phyloP scores from a whole-genome alignment of 2,888 invertebrate species.

The Drosophila emarginata region DNA sequence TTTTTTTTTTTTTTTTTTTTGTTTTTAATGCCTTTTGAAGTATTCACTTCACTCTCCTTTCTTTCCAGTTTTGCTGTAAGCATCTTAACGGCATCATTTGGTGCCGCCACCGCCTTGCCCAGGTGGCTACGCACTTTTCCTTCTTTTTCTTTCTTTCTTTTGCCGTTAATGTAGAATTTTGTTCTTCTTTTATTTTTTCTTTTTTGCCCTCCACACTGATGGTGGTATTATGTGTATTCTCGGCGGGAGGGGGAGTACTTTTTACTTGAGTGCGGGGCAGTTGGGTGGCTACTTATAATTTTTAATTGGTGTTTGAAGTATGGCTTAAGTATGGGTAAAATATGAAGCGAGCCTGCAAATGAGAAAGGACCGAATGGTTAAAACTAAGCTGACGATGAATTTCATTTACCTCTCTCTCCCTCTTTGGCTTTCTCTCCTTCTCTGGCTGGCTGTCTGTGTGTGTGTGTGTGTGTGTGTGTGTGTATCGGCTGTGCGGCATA shows the following conservation, averaged over 20 bases:
- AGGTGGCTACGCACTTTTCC: conserved; percentile 70
- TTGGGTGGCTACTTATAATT: conserved; percentile 63
- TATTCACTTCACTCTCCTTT: conserved; percentile 47
- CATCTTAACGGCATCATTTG: conserved; percentile 77
- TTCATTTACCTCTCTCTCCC: neutral
- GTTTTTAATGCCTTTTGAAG: conserved; percentile 77
- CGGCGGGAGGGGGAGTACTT: neutral
- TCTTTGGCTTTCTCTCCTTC: neutral
- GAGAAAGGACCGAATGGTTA: conserved; percentile 4
- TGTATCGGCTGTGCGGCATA: conserved; percentile 27
- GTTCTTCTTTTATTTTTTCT: neutral
- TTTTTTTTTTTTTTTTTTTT: conserved; percentile 61
- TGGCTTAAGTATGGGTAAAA: conserved; percentile 27
- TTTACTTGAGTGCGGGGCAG: conserved; percentile 17
- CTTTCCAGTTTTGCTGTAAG: conserved; percentile 49
- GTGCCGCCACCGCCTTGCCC: conserved; percentile 48
- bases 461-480: neutral
- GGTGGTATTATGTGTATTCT: neutral
- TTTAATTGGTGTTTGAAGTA: conserved; percentile 75
- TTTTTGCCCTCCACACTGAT: neutral
- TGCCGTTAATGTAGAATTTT: conserved; percentile 4
- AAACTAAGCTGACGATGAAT: conserved; percentile 1
- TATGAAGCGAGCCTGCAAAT: neutral
- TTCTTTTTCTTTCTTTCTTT: conserved; percentile 35
- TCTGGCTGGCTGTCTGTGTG: neutral